Conservation (phyloP, 1,140 invertebrate species). For the Epicauta chinensis region DNA sequence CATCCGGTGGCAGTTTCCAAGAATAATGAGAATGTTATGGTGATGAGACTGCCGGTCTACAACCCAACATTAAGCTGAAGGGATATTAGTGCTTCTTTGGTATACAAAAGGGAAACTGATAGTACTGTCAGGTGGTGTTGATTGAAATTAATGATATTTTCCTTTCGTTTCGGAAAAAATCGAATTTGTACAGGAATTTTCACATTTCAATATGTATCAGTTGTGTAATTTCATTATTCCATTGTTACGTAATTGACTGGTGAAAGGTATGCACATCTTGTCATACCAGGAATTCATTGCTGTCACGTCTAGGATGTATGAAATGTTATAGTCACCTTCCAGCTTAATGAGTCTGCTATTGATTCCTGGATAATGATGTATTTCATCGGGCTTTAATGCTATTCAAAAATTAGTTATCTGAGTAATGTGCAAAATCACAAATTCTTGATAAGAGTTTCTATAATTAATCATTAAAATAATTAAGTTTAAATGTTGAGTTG, state of each 20-base stretch:
- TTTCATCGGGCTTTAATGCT: no score
- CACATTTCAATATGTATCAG: slow-evolving; percentile 3
- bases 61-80: slow-evolving; percentile 35
- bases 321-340: slow-evolving; percentile 2
- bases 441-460: no score
- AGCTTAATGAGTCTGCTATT: no score
- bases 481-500: no score
- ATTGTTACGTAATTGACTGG: not conserved
- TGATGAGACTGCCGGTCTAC: slow-evolving; percentile 34
- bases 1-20: slow-evolving; percentile 26
- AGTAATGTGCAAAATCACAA: no score
- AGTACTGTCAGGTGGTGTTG: slow-evolving; percentile 27
- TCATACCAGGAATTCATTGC: not conserved
- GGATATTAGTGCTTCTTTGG: slow-evolving; percentile 28
- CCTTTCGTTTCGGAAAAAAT: no score
- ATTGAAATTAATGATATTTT: slow-evolving; percentile 10
- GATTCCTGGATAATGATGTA: no score
- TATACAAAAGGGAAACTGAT: slow-evolving; percentile 18
- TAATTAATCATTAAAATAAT: no score
- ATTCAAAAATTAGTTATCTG: no score
- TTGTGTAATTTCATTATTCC: not conserved
- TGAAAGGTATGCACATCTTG: not conserved
- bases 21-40: slow-evolving; percentile 41
- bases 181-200: slow-evolving; percentile 8
- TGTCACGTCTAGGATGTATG: slow-evolving; percentile 3